phyloP scores from a whole-genome alignment of 37 sponge, comb jelly and placozoan genomes.

The Beroe ovata region DNA sequence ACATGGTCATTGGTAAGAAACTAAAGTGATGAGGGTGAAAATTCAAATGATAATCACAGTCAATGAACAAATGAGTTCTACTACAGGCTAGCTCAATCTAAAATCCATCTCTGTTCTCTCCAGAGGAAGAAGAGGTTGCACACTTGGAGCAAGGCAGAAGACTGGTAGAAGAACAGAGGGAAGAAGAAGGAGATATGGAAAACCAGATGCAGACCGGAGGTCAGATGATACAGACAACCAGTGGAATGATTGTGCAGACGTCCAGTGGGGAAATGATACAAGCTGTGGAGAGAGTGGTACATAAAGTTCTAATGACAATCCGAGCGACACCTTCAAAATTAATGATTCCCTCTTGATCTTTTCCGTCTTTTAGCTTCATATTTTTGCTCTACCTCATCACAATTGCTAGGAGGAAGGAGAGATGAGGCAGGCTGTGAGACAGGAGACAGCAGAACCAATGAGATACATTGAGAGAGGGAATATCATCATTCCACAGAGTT shows the following conservation, averaged over 20 bases:
- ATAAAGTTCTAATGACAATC: too few species aligned
- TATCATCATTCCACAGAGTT: constrained; percentile 17
- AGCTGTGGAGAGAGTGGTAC: neutral
- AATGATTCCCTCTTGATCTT: too few species aligned
- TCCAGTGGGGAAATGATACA: neutral
- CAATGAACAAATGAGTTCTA: too few species aligned
- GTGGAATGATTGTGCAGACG: neutral
- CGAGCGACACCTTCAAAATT: too few species aligned
- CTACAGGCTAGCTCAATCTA: too few species aligned
- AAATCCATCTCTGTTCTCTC: too few species aligned
- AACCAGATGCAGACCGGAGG: neutral
- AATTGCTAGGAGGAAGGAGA: neutral
- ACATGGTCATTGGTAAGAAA: neutral
- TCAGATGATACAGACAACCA: neutral
- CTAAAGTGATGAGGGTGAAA: too few species aligned
- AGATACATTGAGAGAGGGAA: constrained; percentile 49
- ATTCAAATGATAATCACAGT: too few species aligned
- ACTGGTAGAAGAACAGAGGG: constrained; percentile 7
- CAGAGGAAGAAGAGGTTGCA: too few species aligned
- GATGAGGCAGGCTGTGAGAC: neutral
- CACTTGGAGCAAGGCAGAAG: neutral
- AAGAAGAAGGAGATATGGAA: neutral
- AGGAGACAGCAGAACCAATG: neutral
- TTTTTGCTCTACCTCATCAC: neutral
- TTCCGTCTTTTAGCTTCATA: too few species aligned